phyloP scores from a whole-genome alignment of 2,888 invertebrate genomes.

The Apotomis turbidana region DNA sequence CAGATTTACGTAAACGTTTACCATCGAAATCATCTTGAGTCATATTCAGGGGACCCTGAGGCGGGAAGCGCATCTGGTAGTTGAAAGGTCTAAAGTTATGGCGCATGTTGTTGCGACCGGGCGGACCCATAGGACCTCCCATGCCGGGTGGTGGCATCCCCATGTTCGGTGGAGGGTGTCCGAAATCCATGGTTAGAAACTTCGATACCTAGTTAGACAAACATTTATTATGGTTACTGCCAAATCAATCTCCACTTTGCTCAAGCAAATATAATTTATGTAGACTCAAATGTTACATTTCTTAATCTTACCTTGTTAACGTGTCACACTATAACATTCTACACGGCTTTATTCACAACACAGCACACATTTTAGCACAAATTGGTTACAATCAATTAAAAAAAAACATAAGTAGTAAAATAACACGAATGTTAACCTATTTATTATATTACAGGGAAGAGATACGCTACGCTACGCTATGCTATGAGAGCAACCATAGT shows the following conservation, averaged over 20 bases:
- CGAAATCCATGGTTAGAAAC: conserved; percentile 77
- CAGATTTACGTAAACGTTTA: conserved; percentile 96
- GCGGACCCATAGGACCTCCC: conserved; percentile 64
- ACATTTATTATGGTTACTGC: conserved; percentile 61
- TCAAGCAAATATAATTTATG: conserved; percentile 26
- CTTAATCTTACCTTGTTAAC: conserved; percentile 68
- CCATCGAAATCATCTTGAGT: conserved; percentile 97
- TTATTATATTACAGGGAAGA: conserved; percentile 59
- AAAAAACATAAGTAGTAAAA: conserved; percentile 52
- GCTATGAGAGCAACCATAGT: conserved; percentile 33
- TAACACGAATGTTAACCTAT: conserved; percentile 68
- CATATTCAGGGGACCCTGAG: conserved; percentile 86
- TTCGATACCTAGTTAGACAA: conserved; percentile 79
- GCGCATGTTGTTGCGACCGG: conserved; percentile 76
- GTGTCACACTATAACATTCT: conserved; percentile 72
- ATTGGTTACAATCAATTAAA: conserved; percentile 56
- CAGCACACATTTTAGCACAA: conserved; percentile 56
- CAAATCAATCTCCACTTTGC: conserved; percentile 11
- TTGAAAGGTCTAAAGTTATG: conserved; percentile 79
- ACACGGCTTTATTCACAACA: conserved; percentile 58
- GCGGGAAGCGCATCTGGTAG: conserved; percentile 80
- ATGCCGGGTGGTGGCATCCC: conserved; percentile 74
- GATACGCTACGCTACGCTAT: conserved; percentile 48
- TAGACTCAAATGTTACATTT: conserved; percentile 39
- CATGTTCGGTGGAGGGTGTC: conserved; percentile 77